A percentile compares a stretch with the other conserved stretches of the same genome.
Conservation (phyloP, 2,113 vertebrate genomes). For the Eidolon helvum region DNA sequence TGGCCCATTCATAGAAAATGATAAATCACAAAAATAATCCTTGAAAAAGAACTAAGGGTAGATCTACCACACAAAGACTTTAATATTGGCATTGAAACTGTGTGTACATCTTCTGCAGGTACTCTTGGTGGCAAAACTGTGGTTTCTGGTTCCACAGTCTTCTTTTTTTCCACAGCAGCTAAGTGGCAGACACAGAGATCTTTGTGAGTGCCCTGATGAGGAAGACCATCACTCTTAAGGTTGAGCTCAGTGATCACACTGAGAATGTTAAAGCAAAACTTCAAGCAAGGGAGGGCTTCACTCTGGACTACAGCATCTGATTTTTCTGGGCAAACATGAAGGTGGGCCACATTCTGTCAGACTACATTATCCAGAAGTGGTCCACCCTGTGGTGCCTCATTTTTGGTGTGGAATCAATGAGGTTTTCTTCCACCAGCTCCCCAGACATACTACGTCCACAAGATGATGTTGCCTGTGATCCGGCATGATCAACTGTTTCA, state of each 20-base stretch:
- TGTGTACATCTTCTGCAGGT: not conserved
- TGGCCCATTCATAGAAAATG: not conserved
- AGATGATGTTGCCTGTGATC: constrained; percentile 85
- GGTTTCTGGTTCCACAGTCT: constrained; percentile 65
- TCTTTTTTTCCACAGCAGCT: constrained; percentile 59
- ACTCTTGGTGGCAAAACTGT: not conserved
- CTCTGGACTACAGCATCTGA: constrained; percentile 95
- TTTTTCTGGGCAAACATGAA: constrained; percentile 95
- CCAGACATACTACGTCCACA: constrained; percentile 96
- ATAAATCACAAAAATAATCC: not conserved
- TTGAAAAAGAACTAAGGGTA: not conserved
- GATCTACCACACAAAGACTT: not conserved
- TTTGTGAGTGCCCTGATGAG: constrained; percentile 84
- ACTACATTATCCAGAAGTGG: constrained; percentile 97
- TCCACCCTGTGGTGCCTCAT: constrained; percentile 93
- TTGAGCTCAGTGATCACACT: constrained; percentile 85
- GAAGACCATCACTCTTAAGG: constrained; percentile 83
- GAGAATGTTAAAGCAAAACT: constrained; percentile 87
- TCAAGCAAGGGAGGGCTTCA: constrained; percentile 87
- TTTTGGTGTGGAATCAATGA: constrained; percentile 94
- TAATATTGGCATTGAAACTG: not conserved
- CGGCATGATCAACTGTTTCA: too few relatives aligned
- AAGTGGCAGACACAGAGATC: constrained; percentile 65
- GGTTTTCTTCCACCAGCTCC: constrained; percentile 93
- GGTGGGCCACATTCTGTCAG: constrained; percentile 91